Conservation (phyloP, 2,797 vertebrate genomes). For the Acanthiza pusilla region DNA sequence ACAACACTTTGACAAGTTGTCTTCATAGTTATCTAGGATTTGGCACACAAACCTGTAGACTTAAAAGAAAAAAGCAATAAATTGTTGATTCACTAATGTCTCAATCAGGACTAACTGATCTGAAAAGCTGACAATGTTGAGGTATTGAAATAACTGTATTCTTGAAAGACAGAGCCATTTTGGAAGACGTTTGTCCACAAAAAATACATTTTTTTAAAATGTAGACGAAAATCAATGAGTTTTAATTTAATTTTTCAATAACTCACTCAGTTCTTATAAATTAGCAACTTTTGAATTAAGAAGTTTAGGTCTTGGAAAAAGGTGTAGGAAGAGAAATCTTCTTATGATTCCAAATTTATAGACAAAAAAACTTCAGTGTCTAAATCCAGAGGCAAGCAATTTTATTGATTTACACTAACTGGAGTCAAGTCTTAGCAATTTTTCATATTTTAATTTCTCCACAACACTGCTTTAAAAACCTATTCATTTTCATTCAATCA, state of each 20-base stretch:
- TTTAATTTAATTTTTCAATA: background rate
- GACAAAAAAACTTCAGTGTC: background rate
- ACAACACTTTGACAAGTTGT: background rate
- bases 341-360: background rate
- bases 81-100: background rate
- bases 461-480: background rate
- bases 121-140: background rate
- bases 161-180: background rate
- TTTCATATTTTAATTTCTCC: background rate
- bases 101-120: background rate
- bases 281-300: background rate
- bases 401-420: background rate
- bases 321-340: background rate
- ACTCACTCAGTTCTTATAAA: background rate
- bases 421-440: background rate
- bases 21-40: background rate
- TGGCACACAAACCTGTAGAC: background rate
- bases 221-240: background rate
- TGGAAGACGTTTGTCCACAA: background rate
- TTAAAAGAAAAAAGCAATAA: background rate
- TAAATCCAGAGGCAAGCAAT: background rate
- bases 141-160: background rate
- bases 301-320: background rate
- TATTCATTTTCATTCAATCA: background rate
- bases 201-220: background rate